Conservation (phyloP, 64 coral and sea anemone species). For the Actinia equina region DNA sequence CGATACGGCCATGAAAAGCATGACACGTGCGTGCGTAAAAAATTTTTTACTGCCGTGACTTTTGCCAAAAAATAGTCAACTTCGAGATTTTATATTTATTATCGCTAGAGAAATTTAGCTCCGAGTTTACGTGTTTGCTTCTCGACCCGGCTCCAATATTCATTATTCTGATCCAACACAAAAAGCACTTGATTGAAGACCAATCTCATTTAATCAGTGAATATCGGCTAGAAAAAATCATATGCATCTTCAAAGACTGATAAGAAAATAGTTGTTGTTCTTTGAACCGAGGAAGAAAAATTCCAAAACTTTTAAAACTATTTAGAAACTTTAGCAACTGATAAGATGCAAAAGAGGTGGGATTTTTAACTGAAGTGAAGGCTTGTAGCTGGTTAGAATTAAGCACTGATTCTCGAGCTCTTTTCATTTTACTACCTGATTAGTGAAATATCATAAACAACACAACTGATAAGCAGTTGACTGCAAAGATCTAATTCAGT, state of each 20-base stretch:
- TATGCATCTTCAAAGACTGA: neutral
- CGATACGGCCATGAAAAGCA: neutral
- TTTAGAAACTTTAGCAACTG: neutral
- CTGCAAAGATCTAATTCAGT: neutral
- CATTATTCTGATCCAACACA: neutral
- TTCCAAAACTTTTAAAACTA: neutral
- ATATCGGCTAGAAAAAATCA: neutral
- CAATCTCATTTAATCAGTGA: neutral
- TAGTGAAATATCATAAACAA: neutral
- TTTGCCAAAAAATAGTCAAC: neutral
- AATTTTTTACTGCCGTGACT: neutral
- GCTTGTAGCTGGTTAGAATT: neutral
- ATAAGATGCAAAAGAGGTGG: neutral
- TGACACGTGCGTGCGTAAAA: neutral
- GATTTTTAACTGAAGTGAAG: neutral
- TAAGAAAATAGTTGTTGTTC: neutral
- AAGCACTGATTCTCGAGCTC: neutral
- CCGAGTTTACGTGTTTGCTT: neutral
- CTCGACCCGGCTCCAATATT: neutral
- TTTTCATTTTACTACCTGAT: neutral
- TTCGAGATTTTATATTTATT: neutral
- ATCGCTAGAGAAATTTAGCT: neutral
- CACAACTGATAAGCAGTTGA: neutral
- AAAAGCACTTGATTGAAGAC: neutral
- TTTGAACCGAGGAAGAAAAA: neutral